These are phyloP conservation scores for Aphidoletes aphidimyza DNA, from an alignment of 2,888 invertebrate genomes.

Conservation along the genomic window DNA sequence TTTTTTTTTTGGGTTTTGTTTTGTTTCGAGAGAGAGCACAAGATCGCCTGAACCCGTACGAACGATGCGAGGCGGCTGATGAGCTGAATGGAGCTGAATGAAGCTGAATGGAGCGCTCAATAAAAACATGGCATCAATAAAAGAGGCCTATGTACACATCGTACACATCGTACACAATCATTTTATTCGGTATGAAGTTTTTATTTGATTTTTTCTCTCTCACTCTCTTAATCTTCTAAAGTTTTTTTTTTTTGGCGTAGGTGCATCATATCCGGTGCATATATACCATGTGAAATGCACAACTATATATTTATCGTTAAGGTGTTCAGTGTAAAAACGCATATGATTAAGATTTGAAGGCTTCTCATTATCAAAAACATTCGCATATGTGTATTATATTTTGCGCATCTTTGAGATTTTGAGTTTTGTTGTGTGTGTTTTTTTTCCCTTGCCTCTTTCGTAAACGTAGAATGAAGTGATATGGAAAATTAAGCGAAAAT, in stretches of 20 bases:
- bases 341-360: slow-evolving; percentile 3
- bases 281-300: background rate
- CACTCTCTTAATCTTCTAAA: background rate
- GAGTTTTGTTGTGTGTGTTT: no score
- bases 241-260: slow-evolving; percentile 51
- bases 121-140: slow-evolving; percentile 38
- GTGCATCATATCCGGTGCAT: slow-evolving; percentile 38
- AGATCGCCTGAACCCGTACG: background rate
- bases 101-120: no score
- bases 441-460: no score
- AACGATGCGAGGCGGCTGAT: background rate
- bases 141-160: background rate
- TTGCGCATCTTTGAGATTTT: no score
- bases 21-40: no score
- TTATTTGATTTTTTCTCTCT: no score
- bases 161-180: background rate
- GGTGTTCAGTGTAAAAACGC: background rate
- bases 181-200: background rate
- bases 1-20: no score
- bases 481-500: background rate
- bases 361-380: background rate
- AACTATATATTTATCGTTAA: slow-evolving; percentile 14
- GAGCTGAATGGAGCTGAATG: slow-evolving; percentile 41
- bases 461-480: background rate
- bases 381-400: no score